Evolutionary conservation across 2,797 vertebrate species (phyloP).

Genomic region (Peromyscus nudipes): DNA sequence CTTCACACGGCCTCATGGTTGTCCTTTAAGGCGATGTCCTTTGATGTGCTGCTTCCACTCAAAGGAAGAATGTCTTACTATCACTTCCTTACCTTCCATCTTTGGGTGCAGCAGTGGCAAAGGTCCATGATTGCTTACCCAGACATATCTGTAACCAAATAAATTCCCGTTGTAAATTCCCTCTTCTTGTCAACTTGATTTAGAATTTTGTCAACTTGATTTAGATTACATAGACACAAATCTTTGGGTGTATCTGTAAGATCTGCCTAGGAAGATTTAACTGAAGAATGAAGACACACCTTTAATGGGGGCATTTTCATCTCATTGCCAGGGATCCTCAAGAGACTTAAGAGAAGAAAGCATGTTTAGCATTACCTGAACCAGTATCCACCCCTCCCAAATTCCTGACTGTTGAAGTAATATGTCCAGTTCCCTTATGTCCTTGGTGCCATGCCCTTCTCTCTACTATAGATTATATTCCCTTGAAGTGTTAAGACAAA

Average conservation of each 20-base stretch:
- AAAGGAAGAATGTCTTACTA: neutral
- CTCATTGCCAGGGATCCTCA: neutral
- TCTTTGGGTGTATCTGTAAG: neutral
- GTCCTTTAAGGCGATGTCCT: neutral
- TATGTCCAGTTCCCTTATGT: neutral
- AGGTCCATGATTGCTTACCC: neutral
- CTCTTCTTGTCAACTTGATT: neutral
- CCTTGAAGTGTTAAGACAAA: neutral
- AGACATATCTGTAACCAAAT: neutral
- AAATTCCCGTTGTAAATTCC: neutral
- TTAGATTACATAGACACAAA: neutral
- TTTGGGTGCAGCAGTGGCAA: accelerated
- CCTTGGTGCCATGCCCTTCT: no score
- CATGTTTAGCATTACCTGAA: neutral
- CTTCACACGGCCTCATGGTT: accelerated
- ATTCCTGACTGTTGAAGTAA: neutral
- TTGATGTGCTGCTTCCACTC: neutral
- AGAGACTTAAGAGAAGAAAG: neutral
- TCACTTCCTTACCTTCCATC: neutral
- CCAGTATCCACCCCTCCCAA: no score
- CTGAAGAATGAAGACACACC: no score
- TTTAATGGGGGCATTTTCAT: neutral
- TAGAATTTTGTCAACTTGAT: neutral
- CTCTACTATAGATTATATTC: no score
- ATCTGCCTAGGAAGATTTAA: neutral